These are phyloP conservation scores for Etheostoma cragini DNA, from an alignment of 2,113 vertebrate species.

Conservation along the genomic window DNA sequence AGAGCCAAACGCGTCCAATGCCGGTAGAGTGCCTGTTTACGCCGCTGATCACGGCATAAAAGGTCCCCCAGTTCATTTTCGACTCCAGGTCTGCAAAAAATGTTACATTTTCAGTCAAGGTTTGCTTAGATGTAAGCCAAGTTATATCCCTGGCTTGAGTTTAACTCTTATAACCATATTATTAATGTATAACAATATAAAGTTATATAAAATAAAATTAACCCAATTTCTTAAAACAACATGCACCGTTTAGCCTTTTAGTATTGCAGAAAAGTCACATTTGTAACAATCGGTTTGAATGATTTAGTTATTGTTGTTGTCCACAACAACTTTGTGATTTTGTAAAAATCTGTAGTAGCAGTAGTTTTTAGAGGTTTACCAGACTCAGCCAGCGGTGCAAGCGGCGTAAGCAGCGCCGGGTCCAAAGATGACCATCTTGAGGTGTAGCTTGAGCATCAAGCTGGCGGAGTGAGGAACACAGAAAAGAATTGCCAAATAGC, in stretches of 20 bases:
- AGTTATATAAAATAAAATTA: neutral
- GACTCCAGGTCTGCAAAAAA: slow-evolving; percentile 88
- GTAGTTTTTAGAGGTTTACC: slow-evolving; percentile 74
- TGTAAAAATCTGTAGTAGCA: slow-evolving; percentile 8
- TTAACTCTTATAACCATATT: neutral
- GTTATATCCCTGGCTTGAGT: neutral
- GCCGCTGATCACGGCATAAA: slow-evolving; percentile 95
- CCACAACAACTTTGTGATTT: slow-evolving; percentile 1
- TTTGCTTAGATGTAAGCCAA: neutral
- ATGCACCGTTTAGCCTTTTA: neutral
- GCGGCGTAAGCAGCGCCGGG: slow-evolving; percentile 72
- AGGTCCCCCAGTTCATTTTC: slow-evolving; percentile 96
- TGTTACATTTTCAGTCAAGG: neutral
- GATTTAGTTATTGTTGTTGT: neutral
- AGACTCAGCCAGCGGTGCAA: slow-evolving; percentile 78
- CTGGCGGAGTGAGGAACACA: slow-evolving; percentile 46
- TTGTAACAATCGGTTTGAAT: slow-evolving; percentile 8
- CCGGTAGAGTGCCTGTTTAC: slow-evolving; percentile 97
- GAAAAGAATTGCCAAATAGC: slow-evolving; percentile 68
- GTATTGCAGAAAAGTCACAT: neutral
- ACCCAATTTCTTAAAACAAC: neutral
- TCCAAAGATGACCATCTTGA: slow-evolving; percentile 77
- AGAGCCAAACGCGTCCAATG: slow-evolving; percentile 97
- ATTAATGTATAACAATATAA: neutral
- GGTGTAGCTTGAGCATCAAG: slow-evolving; percentile 70